Conservation (phyloP, 2,888 invertebrate genomes). For the Oconnorella tubifera region DNA sequence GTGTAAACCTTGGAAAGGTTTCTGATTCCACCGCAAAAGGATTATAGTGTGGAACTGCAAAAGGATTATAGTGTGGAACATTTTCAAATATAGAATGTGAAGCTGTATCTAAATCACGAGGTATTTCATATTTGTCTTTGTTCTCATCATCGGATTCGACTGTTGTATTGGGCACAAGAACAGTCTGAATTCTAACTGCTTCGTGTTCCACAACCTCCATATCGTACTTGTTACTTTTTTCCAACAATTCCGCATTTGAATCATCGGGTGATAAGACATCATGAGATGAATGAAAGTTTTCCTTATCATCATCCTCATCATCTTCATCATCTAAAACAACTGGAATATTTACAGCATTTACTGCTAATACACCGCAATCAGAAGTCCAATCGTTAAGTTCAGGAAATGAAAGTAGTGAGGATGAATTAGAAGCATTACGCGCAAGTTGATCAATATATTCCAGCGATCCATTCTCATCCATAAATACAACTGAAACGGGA, state of each 20-base stretch:
- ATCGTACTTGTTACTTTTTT: neutral
- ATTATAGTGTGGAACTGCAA: too few relatives aligned
- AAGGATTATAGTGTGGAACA: too few relatives aligned
- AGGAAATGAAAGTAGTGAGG: neutral
- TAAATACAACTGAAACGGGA: neutral
- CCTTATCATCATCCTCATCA: slow-evolving; percentile 5
- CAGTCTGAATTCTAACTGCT: neutral
- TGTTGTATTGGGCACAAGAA: neutral
- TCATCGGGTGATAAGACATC: slow-evolving; percentile 1
- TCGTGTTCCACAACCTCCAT: slow-evolving; percentile 6
- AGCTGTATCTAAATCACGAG: neutral
- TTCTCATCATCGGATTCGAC: slow-evolving; percentile 6
- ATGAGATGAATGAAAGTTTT: neutral
- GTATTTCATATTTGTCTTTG: neutral
- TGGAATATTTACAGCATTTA: neutral
- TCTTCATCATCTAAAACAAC: neutral
- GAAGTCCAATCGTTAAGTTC: neutral
- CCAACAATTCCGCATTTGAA: neutral
- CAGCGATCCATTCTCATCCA: neutral
- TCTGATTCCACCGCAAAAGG: too few relatives aligned
- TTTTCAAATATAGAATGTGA: too few relatives aligned
- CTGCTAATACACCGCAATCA: neutral
- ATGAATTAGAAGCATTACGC: neutral
- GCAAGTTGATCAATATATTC: neutral
- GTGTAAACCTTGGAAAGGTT: slow-evolving; percentile 11